Conservation (phyloP, 1,140 invertebrate species). For the Scaptodrosophila lebanonensis region DNA sequence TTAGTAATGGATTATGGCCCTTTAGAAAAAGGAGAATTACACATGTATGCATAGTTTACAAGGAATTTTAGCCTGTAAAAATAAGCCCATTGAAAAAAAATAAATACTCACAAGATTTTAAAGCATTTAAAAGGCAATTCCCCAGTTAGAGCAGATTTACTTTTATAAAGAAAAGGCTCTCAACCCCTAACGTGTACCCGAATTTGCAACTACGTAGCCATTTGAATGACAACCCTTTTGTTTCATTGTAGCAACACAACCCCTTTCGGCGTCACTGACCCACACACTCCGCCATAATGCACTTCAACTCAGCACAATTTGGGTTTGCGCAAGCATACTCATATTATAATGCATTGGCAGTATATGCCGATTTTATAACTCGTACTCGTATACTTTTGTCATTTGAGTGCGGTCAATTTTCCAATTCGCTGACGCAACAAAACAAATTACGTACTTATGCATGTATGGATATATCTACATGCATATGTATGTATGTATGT, state of each 20-base stretch:
- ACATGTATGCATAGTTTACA: too few species aligned
- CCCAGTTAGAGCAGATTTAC: too few species aligned
- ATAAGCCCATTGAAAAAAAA: too few species aligned
- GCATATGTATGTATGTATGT: conserved; percentile 24
- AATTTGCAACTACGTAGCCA: too few species aligned
- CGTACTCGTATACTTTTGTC: conserved; percentile 35
- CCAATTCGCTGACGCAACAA: conserved; percentile 59
- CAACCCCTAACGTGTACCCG: too few species aligned
- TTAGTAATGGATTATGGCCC: too few species aligned
- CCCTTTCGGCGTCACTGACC: not conserved
- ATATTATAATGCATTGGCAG: conserved; percentile 3
- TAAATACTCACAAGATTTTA: too few species aligned
- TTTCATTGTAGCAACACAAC: conserved; percentile 1
- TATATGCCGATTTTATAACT: conserved; percentile 10
- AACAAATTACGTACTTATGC: conserved; percentile 60
- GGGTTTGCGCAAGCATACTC: conserved; percentile 1
- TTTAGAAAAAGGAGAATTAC: too few species aligned
- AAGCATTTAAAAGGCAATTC: too few species aligned
- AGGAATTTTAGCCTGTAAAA: too few species aligned
- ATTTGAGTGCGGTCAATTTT: conserved; percentile 67
- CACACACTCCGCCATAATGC: not conserved
- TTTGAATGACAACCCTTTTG: too few species aligned
- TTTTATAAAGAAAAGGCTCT: too few species aligned
- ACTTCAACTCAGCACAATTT: conserved; percentile 4
- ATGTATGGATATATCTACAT: conserved; percentile 35